Evolutionary conservation across 2,113 vertebrate species (phyloP).

Genomic region (Cheirogaleus medius): DNA sequence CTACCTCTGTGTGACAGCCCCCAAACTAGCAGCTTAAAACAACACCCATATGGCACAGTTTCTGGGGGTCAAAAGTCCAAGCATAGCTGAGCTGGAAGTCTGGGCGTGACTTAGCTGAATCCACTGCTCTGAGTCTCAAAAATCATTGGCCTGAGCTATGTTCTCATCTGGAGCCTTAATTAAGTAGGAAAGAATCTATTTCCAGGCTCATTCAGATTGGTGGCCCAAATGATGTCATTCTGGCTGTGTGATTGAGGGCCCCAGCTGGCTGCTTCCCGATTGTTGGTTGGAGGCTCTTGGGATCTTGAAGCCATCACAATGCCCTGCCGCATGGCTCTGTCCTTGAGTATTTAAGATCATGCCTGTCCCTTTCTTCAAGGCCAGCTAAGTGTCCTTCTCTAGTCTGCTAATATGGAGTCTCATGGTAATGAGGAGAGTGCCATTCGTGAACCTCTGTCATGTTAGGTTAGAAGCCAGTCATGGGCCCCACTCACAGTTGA

Average conservation of each 20-base stretch:
- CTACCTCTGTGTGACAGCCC: neutral
- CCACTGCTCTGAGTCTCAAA: neutral
- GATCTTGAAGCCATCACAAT: neutral
- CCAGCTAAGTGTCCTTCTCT: neutral
- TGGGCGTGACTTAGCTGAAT: neutral
- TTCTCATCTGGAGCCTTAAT: neutral
- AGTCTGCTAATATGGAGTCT: neutral
- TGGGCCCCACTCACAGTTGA: neutral
- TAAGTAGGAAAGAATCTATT: neutral
- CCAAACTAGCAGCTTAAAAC: neutral
- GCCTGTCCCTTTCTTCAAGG: neutral
- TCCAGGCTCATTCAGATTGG: neutral
- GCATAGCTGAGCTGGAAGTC: neutral
- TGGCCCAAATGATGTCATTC: neutral
- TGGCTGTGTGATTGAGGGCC: no score
- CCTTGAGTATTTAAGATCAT: neutral
- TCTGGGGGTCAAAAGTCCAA: neutral
- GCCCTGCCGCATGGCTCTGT: neutral
- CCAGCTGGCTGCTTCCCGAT: neutral
- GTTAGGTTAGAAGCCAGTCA: neutral
- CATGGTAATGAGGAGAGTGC: no score
- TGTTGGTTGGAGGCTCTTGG: neutral
- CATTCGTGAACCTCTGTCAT: neutral
- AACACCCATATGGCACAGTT: neutral
- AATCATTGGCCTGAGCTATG: accelerated